Percentiles rank a stretch among this genome's conserved stretches.
These are phyloP conservation scores for Apamea anceps DNA, from an alignment of 2,888 invertebrate genomes.

Conservation along the genomic window DNA sequence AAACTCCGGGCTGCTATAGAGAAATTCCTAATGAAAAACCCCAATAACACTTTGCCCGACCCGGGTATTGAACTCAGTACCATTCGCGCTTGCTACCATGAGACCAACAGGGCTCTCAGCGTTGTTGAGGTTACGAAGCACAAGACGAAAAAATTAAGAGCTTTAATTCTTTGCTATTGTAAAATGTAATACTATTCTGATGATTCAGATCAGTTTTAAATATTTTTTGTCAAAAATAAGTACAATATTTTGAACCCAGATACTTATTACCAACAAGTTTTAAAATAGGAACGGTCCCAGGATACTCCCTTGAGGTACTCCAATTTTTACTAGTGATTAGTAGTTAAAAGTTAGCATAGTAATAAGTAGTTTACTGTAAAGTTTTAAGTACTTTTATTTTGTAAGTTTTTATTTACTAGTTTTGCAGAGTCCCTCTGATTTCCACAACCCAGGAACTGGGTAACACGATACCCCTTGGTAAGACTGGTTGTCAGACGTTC, in stretches of 20 bases:
- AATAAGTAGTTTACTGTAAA: background rate
- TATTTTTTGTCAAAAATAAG: background rate
- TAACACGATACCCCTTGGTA: too few species aligned
- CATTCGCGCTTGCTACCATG: too few species aligned
- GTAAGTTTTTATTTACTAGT: too few species aligned
- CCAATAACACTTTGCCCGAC: too few species aligned
- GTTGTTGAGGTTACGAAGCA: too few species aligned
- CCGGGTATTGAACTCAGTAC: too few species aligned
- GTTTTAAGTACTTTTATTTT: too few species aligned
- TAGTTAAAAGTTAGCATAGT: background rate
- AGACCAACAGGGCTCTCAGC: background rate
- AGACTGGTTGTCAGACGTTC: background rate
- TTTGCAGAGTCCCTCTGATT: background rate
- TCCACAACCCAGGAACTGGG: background rate
- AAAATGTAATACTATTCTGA: background rate
- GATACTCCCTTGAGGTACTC: background rate
- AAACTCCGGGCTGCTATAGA: too few species aligned
- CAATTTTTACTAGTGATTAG: background rate
- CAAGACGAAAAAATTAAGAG: background rate
- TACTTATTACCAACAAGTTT: too few species aligned
- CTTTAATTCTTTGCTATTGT: background rate
- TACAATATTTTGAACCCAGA: background rate
- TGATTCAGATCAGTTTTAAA: background rate
- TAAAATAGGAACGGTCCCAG: background rate
- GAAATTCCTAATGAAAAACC: too few species aligned